Percentiles rank a stretch among this genome's conserved stretches.
These are phyloP conservation scores for Clarias fuscus DNA, from an alignment of 2,797 vertebrate species.

Conservation along the genomic window DNA sequence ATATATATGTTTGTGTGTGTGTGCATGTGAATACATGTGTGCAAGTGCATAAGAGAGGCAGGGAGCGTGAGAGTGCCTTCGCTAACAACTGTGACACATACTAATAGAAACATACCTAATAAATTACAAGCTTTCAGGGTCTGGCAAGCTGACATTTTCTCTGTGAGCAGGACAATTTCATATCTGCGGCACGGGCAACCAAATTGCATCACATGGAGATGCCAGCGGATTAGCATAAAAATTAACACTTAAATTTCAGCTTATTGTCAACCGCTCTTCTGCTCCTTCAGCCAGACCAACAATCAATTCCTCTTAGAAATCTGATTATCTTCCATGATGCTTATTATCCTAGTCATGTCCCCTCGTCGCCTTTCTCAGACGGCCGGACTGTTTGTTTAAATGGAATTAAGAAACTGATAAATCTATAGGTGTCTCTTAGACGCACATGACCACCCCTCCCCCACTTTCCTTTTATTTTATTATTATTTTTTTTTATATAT, in stretches of 20 bases:
- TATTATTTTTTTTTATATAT: slow-evolving; percentile 27
- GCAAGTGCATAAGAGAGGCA: slow-evolving; percentile 48
- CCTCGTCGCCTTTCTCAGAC: slow-evolving; percentile 84
- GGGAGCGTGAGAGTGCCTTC: slow-evolving; percentile 72
- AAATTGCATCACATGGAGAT: slow-evolving; percentile 98
- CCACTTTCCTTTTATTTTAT: slow-evolving; percentile 28
- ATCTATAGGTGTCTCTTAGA: slow-evolving; percentile 94
- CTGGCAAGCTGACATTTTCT: slow-evolving; percentile 99
- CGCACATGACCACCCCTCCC: slow-evolving; percentile 70
- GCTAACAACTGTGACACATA: slow-evolving; percentile 99
- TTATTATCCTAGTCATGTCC: slow-evolving; percentile 99
- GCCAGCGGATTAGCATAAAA: slow-evolving; percentile 99
- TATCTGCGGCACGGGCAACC: slow-evolving; percentile 89
- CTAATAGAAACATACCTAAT: slow-evolving; percentile 99
- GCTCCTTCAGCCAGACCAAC: slow-evolving; percentile 91
- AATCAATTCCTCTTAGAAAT: slow-evolving; percentile 99
- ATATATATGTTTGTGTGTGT: slow-evolving; percentile 12
- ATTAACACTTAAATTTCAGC: slow-evolving; percentile 99
- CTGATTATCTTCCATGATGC: slow-evolving; percentile 99
- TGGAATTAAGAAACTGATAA: slow-evolving; percentile 92
- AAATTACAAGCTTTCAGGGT: slow-evolving; percentile 99
- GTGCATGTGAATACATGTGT: slow-evolving; percentile 45
- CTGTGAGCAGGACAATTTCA: slow-evolving; percentile 97
- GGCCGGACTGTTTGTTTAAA: slow-evolving; percentile 93
- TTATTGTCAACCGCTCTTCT: slow-evolving; percentile 98